phyloP scores from a whole-genome alignment of 1,140 invertebrate species.

The Dinoponera quadriceps region DNA sequence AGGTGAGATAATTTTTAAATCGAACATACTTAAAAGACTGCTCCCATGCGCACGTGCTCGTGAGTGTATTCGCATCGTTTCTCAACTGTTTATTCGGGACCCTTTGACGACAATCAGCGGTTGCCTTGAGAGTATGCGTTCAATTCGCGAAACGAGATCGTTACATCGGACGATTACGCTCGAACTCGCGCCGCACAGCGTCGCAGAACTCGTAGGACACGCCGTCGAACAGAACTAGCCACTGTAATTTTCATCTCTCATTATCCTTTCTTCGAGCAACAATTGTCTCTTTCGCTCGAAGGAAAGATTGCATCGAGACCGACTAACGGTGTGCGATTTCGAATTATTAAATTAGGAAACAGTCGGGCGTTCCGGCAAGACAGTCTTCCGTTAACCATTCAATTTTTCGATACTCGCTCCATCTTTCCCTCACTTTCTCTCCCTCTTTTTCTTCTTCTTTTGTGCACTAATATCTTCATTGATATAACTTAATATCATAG shows the following conservation, averaged over 20 bases:
- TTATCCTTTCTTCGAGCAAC: conserved; percentile 40
- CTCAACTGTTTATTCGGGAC: too few relatives aligned
- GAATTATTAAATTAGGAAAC: conserved; percentile 43
- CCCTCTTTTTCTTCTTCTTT: too few relatives aligned
- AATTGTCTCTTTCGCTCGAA: conserved; percentile 36
- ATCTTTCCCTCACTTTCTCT: too few relatives aligned
- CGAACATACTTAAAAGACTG: background rate
- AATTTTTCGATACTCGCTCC: too few relatives aligned
- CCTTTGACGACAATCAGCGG: background rate
- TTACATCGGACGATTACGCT: conserved; percentile 1
- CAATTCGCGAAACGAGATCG: background rate
- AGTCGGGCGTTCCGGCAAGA: conserved; percentile 1
- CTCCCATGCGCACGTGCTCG: too few relatives aligned
- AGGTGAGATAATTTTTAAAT: conserved; percentile 16
- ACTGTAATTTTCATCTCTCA: conserved; percentile 55
- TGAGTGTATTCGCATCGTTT: too few relatives aligned
- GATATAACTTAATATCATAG: too few relatives aligned
- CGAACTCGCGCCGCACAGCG: background rate
- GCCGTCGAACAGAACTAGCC: conserved; percentile 28
- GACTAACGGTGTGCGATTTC: conserved; percentile 37
- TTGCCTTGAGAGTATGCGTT: background rate
- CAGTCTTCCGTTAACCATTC: conserved; percentile 2
- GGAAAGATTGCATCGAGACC: conserved; percentile 39
- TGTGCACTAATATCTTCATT: too few relatives aligned
- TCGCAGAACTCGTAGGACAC: background rate